phyloP scores from a whole-genome alignment of 2,113 vertebrate genomes.

The Mola mola region DNA sequence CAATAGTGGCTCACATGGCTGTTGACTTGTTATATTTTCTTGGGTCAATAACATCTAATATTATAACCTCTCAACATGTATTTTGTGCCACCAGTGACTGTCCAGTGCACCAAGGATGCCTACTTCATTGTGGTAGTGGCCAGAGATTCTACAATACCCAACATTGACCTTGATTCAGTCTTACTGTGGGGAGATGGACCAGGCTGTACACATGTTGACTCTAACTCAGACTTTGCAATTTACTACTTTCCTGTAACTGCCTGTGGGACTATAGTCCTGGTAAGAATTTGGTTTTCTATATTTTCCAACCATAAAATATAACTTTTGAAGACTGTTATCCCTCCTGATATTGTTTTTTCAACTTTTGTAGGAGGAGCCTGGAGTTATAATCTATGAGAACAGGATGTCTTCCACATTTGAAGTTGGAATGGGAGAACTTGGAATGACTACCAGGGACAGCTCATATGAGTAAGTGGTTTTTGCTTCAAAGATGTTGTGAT shows the following conservation, averaged over 20 bases:
- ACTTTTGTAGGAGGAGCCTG: slow-evolving; percentile 65
- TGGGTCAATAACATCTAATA: neutral
- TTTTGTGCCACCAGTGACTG: slow-evolving; percentile 65
- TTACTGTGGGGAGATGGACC: slow-evolving; percentile 27
- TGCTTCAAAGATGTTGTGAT: neutral
- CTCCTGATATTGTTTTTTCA: neutral
- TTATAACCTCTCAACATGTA: neutral
- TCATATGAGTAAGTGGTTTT: slow-evolving; percentile 67
- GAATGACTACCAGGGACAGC: slow-evolving; percentile 76
- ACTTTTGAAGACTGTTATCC: neutral
- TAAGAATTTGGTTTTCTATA: slow-evolving; percentile 29
- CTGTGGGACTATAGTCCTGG: slow-evolving; percentile 70
- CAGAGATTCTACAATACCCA: slow-evolving; percentile 67
- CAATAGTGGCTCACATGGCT: too few relatives aligned
- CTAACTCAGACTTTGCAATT: slow-evolving; percentile 69
- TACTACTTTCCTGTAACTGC: slow-evolving; percentile 72
- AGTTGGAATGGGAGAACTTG: slow-evolving; percentile 44
- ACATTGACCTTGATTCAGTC: slow-evolving; percentile 55
- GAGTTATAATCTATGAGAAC: slow-evolving; percentile 75
- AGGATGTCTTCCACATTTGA: slow-evolving; percentile 68
- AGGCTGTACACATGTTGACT: slow-evolving; percentile 54
- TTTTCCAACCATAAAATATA: neutral
- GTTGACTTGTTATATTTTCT: neutral
- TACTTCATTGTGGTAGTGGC: slow-evolving; percentile 74
- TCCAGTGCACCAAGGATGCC: slow-evolving; percentile 76